A percentile compares a stretch with the other conserved stretches of the same genome.
Evolutionary conservation across 1,140 invertebrate species (phyloP).

Genomic region (Heliconius hermathena): DNA sequence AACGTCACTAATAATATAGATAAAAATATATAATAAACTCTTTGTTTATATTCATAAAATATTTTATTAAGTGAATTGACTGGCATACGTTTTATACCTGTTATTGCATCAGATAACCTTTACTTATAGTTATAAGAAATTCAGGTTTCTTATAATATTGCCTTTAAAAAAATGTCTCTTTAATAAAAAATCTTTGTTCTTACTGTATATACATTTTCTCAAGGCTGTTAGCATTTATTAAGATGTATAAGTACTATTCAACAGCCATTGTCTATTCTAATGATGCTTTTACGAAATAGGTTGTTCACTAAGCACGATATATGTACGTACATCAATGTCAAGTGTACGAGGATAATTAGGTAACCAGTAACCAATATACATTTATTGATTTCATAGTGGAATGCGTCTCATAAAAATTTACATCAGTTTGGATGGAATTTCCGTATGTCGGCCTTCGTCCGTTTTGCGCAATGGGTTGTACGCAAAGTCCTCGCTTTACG

Average conservation of each 20-base stretch:
- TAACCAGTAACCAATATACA: conserved; percentile 20
- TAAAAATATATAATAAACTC: not conserved
- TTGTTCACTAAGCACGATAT: conserved; percentile 21
- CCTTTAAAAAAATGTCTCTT: not conserved
- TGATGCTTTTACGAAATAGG: conserved; percentile 53
- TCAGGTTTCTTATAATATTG: not conserved
- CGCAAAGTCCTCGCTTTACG: conserved; percentile 24
- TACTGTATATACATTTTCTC: not conserved
- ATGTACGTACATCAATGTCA: conserved; percentile 54
- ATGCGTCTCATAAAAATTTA: conserved; percentile 47
- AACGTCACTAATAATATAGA: not conserved
- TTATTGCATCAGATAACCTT: conserved; percentile 11
- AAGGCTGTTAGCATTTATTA: conserved; percentile 7
- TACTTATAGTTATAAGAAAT: conserved; percentile 9
- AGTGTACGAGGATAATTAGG: conserved; percentile 58
- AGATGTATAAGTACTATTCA: conserved; percentile 1
- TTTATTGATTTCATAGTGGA: conserved; percentile 22
- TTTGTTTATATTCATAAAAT: not conserved
- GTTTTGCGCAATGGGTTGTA: conserved; percentile 48
- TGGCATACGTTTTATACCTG: not conserved
- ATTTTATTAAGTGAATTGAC: conserved; percentile 2
- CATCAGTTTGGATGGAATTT: conserved; percentile 55
- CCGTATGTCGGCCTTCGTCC: conserved; percentile 56
- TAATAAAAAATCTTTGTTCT: not conserved
- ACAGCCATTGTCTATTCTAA: conserved; percentile 43